These are phyloP conservation scores for Brachypodius melanocephalos DNA, from an alignment of 2,113 vertebrate genomes.

Conservation along the genomic window DNA sequence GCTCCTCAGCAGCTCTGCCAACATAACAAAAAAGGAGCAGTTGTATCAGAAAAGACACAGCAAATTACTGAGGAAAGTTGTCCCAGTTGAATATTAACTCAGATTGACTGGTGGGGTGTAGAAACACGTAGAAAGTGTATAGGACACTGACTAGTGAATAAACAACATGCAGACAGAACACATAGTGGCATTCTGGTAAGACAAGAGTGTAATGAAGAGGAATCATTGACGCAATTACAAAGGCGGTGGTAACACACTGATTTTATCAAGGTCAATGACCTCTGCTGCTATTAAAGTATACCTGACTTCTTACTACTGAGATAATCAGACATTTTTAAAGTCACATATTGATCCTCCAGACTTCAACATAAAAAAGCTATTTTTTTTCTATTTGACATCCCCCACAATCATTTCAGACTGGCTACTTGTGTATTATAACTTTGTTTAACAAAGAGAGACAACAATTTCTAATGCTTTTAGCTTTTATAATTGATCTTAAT, in stretches of 20 bases:
- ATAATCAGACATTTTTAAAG: background rate
- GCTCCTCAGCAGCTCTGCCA: conserved; percentile 42
- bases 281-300: background rate
- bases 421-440: background rate
- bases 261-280: conserved; percentile 4
- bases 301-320: conserved; percentile 5
- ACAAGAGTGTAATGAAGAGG: background rate
- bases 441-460: background rate
- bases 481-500: background rate
- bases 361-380: background rate
- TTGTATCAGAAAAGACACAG: conserved; percentile 28
- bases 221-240: conserved; percentile 44
- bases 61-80: conserved; percentile 19
- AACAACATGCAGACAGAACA: conserved; percentile 13
- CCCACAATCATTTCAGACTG: background rate
- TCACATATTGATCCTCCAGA: background rate
- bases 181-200: background rate
- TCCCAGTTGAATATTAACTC: conserved; percentile 60
- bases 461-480: background rate
- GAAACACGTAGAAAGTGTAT: conserved; percentile 24
- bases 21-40: conserved; percentile 8
- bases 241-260: background rate
- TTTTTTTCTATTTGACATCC: background rate
- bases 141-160: background rate
- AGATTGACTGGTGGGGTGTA: background rate